Evolutionary conservation across 1,140 invertebrate genomes (phyloP).

Genomic region (Doryteuthis pealeii): DNA sequence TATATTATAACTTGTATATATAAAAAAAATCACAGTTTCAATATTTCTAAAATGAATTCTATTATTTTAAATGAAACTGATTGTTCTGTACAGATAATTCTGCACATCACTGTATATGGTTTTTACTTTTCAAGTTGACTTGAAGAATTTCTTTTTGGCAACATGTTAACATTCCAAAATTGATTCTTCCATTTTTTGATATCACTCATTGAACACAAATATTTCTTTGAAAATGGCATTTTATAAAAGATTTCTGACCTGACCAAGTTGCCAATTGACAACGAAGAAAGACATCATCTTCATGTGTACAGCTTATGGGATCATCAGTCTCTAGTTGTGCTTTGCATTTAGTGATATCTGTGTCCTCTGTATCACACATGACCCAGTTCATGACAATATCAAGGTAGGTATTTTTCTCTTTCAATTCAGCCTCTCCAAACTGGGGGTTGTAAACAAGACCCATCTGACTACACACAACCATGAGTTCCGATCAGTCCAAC

Average conservation of each 20-base stretch:
- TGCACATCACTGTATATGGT: too few relatives aligned
- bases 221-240: too few relatives aligned
- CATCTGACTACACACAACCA: slow-evolving; percentile 92
- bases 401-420: slow-evolving; percentile 28
- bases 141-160: too few relatives aligned
- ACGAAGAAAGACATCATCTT: slow-evolving; percentile 50
- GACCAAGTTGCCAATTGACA: slow-evolving; percentile 57
- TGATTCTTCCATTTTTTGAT: too few relatives aligned
- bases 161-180: too few relatives aligned
- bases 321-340: slow-evolving; percentile 71
- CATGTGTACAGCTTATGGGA: slow-evolving; percentile 62
- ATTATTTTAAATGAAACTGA: too few relatives aligned
- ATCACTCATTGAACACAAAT: too few relatives aligned
- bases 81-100: too few relatives aligned
- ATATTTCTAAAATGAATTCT: too few relatives aligned
- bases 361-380: slow-evolving; percentile 85
- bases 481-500: slow-evolving; percentile 92
- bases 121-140: too few relatives aligned
- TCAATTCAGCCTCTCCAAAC: slow-evolving; percentile 75
- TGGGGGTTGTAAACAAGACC: slow-evolving; percentile 89
- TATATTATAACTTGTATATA: too few relatives aligned
- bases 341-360: slow-evolving; percentile 86
- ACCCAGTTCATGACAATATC: slow-evolving; percentile 73
- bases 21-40: too few relatives aligned
- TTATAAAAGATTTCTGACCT: slow-evolving; percentile 47